Evolutionary conservation across 2,888 invertebrate genomes (phyloP).

Genomic region (Teleogryllus oceanicus): DNA sequence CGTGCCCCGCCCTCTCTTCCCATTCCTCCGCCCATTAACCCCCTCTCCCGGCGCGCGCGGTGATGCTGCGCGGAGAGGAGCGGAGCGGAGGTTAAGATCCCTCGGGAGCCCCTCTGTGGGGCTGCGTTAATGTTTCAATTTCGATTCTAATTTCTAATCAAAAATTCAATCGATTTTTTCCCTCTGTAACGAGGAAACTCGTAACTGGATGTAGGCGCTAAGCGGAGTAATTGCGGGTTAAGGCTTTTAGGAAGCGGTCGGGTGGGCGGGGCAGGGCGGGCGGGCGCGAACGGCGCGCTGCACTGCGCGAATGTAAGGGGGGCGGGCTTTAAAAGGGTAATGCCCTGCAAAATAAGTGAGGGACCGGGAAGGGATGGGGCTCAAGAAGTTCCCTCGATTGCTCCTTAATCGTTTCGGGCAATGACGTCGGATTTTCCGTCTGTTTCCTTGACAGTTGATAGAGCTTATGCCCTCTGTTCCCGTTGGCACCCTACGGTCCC

Average conservation of each 20-base stretch:
- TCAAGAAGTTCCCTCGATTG: too few species aligned
- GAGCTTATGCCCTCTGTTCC: too few species aligned
- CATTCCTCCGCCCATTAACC: too few species aligned
- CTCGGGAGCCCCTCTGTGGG: not conserved
- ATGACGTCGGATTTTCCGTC: too few species aligned
- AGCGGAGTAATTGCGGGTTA: not conserved
- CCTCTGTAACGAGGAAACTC: not conserved
- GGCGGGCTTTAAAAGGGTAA: not conserved
- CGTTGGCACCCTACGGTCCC: too few species aligned
- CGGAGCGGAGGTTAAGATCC: not conserved
- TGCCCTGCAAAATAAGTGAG: not conserved
- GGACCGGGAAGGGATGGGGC: not conserved
- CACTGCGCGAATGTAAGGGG: not conserved
- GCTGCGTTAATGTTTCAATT: conserved; percentile 18
- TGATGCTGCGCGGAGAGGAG: too few species aligned
- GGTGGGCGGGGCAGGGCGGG: not conserved
- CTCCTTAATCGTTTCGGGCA: too few species aligned
- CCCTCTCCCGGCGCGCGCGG: too few species aligned
- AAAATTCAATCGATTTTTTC: conserved; percentile 18
- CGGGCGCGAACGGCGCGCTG: not conserved
- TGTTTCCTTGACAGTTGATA: too few species aligned
- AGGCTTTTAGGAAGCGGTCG: not conserved
- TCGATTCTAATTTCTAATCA: not conserved
- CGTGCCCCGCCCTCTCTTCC: too few species aligned
- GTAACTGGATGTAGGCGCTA: not conserved